Conservation (phyloP, 2,888 invertebrate genomes). For the Blera fallax region DNA sequence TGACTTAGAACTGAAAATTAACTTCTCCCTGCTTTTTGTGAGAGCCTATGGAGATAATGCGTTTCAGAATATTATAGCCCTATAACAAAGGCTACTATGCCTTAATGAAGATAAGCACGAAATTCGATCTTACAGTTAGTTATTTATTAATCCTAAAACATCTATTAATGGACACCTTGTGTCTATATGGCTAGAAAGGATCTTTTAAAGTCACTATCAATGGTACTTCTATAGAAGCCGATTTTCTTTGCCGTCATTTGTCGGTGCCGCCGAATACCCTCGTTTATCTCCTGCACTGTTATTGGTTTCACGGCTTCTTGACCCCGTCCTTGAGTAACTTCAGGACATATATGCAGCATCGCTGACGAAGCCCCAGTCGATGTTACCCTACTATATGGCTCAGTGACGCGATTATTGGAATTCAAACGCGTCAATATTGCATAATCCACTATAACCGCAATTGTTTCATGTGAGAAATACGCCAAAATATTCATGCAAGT, state of each 20-base stretch:
- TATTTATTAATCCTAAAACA: background rate
- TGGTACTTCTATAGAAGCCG: slow-evolving; percentile 79
- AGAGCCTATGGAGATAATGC: no score
- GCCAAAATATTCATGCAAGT: slow-evolving; percentile 90
- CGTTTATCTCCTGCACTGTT: slow-evolving; percentile 90
- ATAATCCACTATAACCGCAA: slow-evolving; percentile 93
- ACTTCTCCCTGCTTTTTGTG: no score
- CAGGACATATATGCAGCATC: slow-evolving; percentile 81
- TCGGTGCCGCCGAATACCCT: slow-evolving; percentile 88
- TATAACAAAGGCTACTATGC: background rate
- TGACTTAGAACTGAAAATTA: no score
- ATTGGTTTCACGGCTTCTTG: slow-evolving; percentile 88
- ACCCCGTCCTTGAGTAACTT: slow-evolving; percentile 83
- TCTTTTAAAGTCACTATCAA: slow-evolving; percentile 78
- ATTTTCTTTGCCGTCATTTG: slow-evolving; percentile 79
- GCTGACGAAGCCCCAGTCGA: slow-evolving; percentile 80
- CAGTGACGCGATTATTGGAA: slow-evolving; percentile 85
- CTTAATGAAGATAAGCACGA: background rate
- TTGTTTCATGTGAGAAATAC: slow-evolving; percentile 94
- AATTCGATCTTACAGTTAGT: background rate
- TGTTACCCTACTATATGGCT: slow-evolving; percentile 86
- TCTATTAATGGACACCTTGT: no score
- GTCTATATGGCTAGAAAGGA: slow-evolving; percentile 79
- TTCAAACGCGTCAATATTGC: slow-evolving; percentile 92
- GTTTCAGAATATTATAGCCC: no score